Evolutionary conservation across 1,140 invertebrate genomes (phyloP).

Genomic region (Drosophila ohnishii): DNA sequence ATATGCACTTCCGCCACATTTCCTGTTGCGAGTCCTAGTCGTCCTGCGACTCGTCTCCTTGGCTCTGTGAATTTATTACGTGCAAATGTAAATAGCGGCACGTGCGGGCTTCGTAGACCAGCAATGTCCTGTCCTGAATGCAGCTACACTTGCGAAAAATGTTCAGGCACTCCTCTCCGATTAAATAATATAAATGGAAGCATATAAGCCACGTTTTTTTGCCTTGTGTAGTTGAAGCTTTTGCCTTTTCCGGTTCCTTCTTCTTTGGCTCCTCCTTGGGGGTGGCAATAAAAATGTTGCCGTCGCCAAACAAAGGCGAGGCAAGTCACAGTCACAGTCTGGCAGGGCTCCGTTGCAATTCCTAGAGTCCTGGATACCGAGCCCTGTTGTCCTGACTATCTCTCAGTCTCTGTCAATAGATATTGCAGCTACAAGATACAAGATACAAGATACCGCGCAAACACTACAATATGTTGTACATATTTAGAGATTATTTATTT

Average conservation of each 20-base stretch:
- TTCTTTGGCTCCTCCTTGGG: not conserved
- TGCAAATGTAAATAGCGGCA: constrained; percentile 82
- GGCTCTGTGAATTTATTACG: constrained; percentile 75
- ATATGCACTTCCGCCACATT: constrained; percentile 74
- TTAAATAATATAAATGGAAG: not conserved
- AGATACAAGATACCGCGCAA: constrained; percentile 32
- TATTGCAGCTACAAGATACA: constrained; percentile 59
- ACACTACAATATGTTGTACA: constrained; percentile 43
- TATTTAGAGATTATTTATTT: constrained; percentile 44
- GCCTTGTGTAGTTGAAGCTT: not conserved
- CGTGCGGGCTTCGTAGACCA: constrained; percentile 51
- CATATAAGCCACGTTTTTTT: not conserved
- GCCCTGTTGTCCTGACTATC: not conserved
- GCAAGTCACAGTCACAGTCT: constrained; percentile 11
- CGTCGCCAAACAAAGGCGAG: constrained; percentile 69
- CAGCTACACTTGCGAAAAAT: constrained; percentile 9
- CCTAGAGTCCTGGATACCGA: not conserved
- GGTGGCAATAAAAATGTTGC: constrained; percentile 69
- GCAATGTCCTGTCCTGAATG: constrained; percentile 19
- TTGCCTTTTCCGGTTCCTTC: constrained; percentile 1
- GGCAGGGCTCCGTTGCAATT: not conserved
- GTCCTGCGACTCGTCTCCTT: constrained; percentile 12
- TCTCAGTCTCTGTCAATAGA: constrained; percentile 60
- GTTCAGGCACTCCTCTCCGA: too few species aligned
- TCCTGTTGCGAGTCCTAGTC: constrained; percentile 54